Conservation (phyloP, 2,888 invertebrate species). For the Xylocampa areola region DNA sequence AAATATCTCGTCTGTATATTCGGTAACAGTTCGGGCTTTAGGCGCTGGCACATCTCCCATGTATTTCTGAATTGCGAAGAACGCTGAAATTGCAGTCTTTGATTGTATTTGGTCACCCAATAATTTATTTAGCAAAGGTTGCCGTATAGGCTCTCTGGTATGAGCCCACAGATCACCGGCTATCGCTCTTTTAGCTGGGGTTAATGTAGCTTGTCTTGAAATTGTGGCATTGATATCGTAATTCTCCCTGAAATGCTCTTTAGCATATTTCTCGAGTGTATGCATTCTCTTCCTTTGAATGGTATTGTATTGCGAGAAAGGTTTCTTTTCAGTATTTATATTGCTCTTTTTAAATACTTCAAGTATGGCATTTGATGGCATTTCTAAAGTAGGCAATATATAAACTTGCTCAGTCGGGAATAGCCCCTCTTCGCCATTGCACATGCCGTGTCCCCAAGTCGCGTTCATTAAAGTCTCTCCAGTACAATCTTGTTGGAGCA, state of each 20-base stretch:
- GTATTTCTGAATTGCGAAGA: slow-evolving; percentile 92
- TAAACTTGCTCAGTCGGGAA: slow-evolving; percentile 96
- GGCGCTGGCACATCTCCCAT: slow-evolving; percentile 98
- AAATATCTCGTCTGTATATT: slow-evolving; percentile 97
- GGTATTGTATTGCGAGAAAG: slow-evolving; percentile 86
- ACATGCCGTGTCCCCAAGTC: slow-evolving; percentile 93
- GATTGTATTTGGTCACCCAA: slow-evolving; percentile 92
- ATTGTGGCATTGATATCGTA: slow-evolving; percentile 86
- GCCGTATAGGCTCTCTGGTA: slow-evolving; percentile 94
- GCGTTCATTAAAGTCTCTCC: slow-evolving; percentile 93
- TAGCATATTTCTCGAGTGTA: slow-evolving; percentile 95
- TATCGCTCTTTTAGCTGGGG: slow-evolving; percentile 91
- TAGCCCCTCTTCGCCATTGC: slow-evolving; percentile 93
- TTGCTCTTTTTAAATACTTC: slow-evolving; percentile 91
- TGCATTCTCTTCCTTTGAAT: slow-evolving; percentile 93
- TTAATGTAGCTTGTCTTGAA: slow-evolving; percentile 91
- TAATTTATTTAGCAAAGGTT: slow-evolving; percentile 94
- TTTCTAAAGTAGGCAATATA: slow-evolving; percentile 94
- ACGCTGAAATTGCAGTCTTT: slow-evolving; percentile 93
- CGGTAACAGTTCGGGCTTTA: slow-evolving; percentile 93
- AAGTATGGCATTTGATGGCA: slow-evolving; percentile 92
- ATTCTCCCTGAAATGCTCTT: slow-evolving; percentile 93
- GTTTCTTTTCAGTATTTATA: slow-evolving; percentile 80
- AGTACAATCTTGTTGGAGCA: slow-evolving; percentile 92
- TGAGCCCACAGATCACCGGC: slow-evolving; percentile 95